phyloP scores from a whole-genome alignment of 2,113 vertebrate species.

The Tinamus guttatus region DNA sequence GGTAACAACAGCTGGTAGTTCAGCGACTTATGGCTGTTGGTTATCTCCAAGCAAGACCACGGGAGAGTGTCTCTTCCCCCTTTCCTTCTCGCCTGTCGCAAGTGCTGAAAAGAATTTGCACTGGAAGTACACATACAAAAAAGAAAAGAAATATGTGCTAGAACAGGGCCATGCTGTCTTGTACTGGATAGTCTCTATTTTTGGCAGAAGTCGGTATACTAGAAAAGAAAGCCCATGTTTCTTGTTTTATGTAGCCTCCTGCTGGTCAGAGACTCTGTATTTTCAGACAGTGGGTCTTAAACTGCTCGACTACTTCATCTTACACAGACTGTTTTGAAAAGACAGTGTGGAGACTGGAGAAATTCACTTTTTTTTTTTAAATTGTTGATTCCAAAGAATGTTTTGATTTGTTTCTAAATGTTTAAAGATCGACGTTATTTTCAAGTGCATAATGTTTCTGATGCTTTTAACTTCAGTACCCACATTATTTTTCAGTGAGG shows the following conservation, averaged over 20 bases:
- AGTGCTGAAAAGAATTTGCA: constrained; percentile 67
- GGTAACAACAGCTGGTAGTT: constrained; percentile 41
- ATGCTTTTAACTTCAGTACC: constrained; percentile 82
- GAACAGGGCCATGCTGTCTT: constrained; percentile 67
- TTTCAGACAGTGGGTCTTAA: constrained; percentile 36
- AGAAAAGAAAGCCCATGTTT: constrained; percentile 64
- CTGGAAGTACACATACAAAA: constrained; percentile 60
- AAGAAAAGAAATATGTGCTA: constrained; percentile 44
- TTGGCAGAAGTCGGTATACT: constrained; percentile 67
- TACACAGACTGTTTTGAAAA: constrained; percentile 47
- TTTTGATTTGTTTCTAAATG: constrained; percentile 80
- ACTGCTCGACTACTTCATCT: constrained; percentile 70
- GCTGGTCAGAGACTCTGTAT: constrained; percentile 73
- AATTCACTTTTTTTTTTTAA: constrained; percentile 75
- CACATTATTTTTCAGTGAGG: constrained; percentile 75
- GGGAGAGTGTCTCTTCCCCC: neutral
- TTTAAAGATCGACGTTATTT: constrained; percentile 76
- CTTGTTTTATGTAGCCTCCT: constrained; percentile 69
- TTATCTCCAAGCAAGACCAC: constrained; percentile 55
- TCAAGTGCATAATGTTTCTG: constrained; percentile 79
- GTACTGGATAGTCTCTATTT: constrained; percentile 72
- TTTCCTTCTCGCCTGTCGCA: constrained; percentile 32
- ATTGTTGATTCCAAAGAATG: constrained; percentile 88
- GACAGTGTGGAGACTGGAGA: constrained; percentile 74
- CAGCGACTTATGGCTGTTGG: constrained; percentile 37